Evolutionary conservation across 2,888 invertebrate genomes (phyloP).

Genomic region (Cheilosia scutellata): DNA sequence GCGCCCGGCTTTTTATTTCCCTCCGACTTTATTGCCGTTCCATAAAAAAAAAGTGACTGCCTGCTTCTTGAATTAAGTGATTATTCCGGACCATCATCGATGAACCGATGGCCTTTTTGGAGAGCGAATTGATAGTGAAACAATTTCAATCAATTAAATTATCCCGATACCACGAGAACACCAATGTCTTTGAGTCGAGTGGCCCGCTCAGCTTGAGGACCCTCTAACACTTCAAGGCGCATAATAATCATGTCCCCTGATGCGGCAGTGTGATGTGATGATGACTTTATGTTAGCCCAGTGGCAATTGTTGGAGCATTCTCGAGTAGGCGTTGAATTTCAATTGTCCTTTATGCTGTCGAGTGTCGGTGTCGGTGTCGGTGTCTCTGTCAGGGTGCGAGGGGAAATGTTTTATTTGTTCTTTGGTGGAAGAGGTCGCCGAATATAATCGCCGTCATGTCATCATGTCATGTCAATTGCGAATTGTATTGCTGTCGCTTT

Average conservation of each 20-base stretch:
- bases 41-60: constrained; percentile 29
- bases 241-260: constrained; percentile 42
- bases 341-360: constrained; percentile 37
- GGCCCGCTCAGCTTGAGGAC: constrained; percentile 5
- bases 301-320: constrained; percentile 26
- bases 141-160: constrained; percentile 41
- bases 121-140: constrained; percentile 15
- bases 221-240: constrained; percentile 24
- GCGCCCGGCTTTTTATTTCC: constrained; percentile 18
- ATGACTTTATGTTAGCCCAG: constrained; percentile 3
- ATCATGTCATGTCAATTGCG: constrained; percentile 52
- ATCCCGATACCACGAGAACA: background rate
- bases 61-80: constrained; percentile 41
- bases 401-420: constrained; percentile 26
- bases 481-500: constrained; percentile 29
- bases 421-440: background rate
- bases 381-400: background rate
- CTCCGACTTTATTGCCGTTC: constrained; percentile 21
- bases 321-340: constrained; percentile 39
- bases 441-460: constrained; percentile 57
- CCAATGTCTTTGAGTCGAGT: constrained; percentile 6
- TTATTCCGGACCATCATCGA: constrained; percentile 40
- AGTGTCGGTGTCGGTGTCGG: background rate
- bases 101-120: constrained; percentile 15
- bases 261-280: constrained; percentile 4